Percentiles rank a stretch among this genome's conserved stretches.
Evolutionary conservation across 2,888 invertebrate genomes (phyloP).

Genomic region (Zonitis immaculata): DNA sequence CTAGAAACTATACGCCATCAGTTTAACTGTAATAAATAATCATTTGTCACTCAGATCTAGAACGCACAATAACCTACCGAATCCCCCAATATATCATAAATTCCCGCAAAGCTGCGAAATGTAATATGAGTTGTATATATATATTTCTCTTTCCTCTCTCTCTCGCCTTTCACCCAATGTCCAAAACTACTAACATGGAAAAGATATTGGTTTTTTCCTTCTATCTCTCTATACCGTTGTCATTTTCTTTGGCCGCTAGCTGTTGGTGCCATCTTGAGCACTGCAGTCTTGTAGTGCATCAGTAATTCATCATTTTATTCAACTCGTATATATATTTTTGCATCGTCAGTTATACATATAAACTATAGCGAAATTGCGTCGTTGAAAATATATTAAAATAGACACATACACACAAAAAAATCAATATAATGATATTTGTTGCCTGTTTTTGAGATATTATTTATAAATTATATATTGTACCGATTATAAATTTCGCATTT

Average conservation of each 20-base stretch:
- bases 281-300: constrained; percentile 37
- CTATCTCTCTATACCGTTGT: constrained; percentile 2
- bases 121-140: constrained; percentile 46
- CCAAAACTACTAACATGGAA: constrained; percentile 40
- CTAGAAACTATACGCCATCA: constrained; percentile 31
- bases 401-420: too few relatives aligned
- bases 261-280: constrained; percentile 45
- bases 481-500: constrained; percentile 7
- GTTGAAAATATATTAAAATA: too few relatives aligned
- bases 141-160: constrained; percentile 37
- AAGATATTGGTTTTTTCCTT: constrained; percentile 44
- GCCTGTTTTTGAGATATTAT: not conserved
- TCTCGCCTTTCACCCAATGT: constrained; percentile 34
- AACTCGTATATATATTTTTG: constrained; percentile 43
- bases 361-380: too few relatives aligned
- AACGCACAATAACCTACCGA: constrained; percentile 40
- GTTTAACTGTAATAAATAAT: constrained; percentile 37
- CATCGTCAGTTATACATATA: constrained; percentile 29
- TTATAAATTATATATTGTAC: constrained; percentile 1
- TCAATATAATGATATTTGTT: not conserved
- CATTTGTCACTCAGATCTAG: constrained; percentile 41
- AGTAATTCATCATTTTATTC: constrained; percentile 43
- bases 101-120: constrained; percentile 45
- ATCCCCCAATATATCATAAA: constrained; percentile 38
- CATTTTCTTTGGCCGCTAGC: constrained; percentile 34